Base-by-base conservation (phyloP, 2,113 vertebrate genomes). In the Scomber colias region DNA sequence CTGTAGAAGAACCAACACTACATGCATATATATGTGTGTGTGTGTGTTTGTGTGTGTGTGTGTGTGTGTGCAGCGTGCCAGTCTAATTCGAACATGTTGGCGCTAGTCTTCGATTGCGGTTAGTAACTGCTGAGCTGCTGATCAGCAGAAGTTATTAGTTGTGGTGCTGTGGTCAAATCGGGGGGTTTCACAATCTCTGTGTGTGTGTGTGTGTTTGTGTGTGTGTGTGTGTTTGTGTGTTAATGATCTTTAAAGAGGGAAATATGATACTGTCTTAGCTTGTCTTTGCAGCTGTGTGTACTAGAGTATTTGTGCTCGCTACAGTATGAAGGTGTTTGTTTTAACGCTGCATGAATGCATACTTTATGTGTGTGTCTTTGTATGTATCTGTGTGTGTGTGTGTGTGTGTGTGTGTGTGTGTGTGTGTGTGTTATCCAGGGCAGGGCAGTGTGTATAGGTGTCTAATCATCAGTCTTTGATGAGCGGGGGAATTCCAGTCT, bases 401-500 rank as follows among this genome's bases (percentile, higher is more conserved):
- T 65, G 30, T 64, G 51, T 79, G 16, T 56, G 54, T 71, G 68
- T 79, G 45, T 17, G 56, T 73, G 67, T 16, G 24, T 49, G 24
- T 49, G 71, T 65, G 44, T 68, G 70, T 86, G 67, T 69, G 75
- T 24, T 35, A 40, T 35, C 27, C 65, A 68, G 53, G 70, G 70
- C 71, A 62, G 63, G 75, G 21, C 75, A 19, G 66, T 64, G 74
- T 83, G 79, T 86, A 49, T 77, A 77, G 69, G 64, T 81, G 89
- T 91, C 69, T 90, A 86, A 92, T 93, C 81, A 90, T 83, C 80
- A 77, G 83, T 90, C 83, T 93, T 85, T 92, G 88, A 93, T 91
- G 90, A 90, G 63, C 40, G 10, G 84, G 92, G 92, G 81, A 91
- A 94, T 92, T 93, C 90, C 90, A 92, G 90, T 90, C 89, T 90